Conservation (phyloP, 2,113 vertebrate species). For the Lampris megalopsis region DNA sequence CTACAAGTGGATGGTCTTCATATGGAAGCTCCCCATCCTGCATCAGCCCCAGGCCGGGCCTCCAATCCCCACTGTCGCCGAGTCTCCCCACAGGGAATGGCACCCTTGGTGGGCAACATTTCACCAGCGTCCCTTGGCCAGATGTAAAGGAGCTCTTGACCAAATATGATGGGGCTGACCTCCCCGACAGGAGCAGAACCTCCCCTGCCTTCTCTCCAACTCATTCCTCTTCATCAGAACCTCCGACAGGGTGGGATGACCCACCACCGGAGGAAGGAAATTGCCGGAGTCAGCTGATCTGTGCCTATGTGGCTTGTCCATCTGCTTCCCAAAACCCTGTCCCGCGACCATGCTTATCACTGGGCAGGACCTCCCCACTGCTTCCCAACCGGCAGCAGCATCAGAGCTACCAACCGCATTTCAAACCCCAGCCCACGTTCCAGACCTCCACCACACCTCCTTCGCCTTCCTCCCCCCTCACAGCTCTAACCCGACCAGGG, state of each 20-base stretch:
- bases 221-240: constrained; percentile 34
- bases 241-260: constrained; percentile 48
- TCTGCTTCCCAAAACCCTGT: constrained; percentile 14
- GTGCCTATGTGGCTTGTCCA: constrained; percentile 70
- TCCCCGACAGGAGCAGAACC: constrained; percentile 10
- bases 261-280: constrained; percentile 46
- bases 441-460: constrained; percentile 1
- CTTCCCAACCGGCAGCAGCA: constrained; percentile 17
- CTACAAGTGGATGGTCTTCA: constrained; percentile 55
- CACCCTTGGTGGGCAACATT: constrained; percentile 64
- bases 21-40: constrained; percentile 60
- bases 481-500: constrained; percentile 40
- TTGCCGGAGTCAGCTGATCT: constrained; percentile 78
- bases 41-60: constrained; percentile 47
- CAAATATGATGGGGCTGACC: constrained; percentile 63
- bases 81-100: constrained; percentile 43
- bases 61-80: constrained; percentile 52
- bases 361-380: constrained; percentile 27
- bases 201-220: not conserved
- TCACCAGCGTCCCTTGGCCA: constrained; percentile 77
- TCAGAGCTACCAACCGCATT: constrained; percentile 13
- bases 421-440: constrained; percentile 21
- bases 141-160: constrained; percentile 74
- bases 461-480: not conserved
- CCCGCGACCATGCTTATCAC: constrained; percentile 20